phyloP scores from a whole-genome alignment of 2,888 invertebrate species.

The Anagyrus pseudococci region DNA sequence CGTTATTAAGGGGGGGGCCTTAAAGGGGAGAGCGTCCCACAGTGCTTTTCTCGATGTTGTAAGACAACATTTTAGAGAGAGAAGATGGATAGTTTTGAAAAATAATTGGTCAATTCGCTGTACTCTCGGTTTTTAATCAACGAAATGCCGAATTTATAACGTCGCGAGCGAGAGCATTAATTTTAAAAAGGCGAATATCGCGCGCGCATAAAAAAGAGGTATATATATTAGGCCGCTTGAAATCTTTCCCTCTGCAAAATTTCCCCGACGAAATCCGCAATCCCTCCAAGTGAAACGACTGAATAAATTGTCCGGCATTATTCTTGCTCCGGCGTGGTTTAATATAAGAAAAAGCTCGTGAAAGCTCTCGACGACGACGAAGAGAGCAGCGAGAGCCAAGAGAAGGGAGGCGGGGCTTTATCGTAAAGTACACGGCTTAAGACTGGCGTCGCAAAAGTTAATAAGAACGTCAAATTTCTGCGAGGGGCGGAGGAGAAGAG shows the following conservation, averaged over 20 bases:
- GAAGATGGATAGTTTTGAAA: neutral
- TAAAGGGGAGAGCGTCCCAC: too few relatives aligned
- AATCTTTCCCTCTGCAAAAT: too few relatives aligned
- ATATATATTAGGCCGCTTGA: too few relatives aligned
- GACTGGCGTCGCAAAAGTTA: conserved; percentile 36
- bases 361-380: neutral
- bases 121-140: neutral
- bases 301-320: conserved; percentile 19
- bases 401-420: conserved; percentile 8
- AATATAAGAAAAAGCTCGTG: conserved; percentile 7
- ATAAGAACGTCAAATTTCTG: conserved; percentile 48
- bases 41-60: too few relatives aligned
- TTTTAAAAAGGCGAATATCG: too few relatives aligned
- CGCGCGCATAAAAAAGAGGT: too few relatives aligned
- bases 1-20: too few relatives aligned
- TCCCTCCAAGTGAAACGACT: neutral
- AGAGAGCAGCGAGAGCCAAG: too few relatives aligned
- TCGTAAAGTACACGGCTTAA: conserved; percentile 20
- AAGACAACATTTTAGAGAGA: too few relatives aligned
- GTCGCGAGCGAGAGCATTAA: too few relatives aligned
- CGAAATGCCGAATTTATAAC: too few relatives aligned
- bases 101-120: neutral
- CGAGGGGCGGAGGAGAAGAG: conserved; percentile 8
- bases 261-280: neutral
- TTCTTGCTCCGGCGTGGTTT: conserved; percentile 7